phyloP scores from a whole-genome alignment of 2,888 invertebrate species.

The Nipponacmea schrenckii region DNA sequence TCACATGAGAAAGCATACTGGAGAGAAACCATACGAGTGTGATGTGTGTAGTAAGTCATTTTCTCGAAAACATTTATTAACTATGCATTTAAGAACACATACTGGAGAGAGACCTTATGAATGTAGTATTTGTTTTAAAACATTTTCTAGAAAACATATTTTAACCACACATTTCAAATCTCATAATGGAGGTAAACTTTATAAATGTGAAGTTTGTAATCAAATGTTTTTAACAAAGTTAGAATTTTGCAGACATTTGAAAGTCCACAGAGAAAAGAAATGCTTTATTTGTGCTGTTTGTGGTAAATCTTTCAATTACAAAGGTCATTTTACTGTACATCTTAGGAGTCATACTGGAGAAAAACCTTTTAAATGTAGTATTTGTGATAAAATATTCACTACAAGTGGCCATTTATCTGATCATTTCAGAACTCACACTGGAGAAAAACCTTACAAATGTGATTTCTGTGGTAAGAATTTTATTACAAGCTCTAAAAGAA shows the following conservation, averaged over 20 bases:
- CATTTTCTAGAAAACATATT: background rate
- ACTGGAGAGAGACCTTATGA: background rate
- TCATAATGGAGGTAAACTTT: slow-evolving; percentile 2
- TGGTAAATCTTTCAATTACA: slow-evolving; percentile 8
- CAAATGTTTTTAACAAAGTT: background rate
- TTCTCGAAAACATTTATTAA: background rate
- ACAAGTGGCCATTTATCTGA: background rate
- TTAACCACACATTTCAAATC: background rate
- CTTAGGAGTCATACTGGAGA: slow-evolving; percentile 17
- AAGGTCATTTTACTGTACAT: slow-evolving; percentile 10
- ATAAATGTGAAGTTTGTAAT: slow-evolving; percentile 10
- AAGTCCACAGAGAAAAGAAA: background rate
- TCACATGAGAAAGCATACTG: no score
- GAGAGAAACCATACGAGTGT: background rate
- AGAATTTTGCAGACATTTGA: background rate
- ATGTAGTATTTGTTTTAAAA: background rate
- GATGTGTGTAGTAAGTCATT: background rate
- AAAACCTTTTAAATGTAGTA: slow-evolving; percentile 14
- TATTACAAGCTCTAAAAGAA: background rate
- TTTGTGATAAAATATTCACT: slow-evolving; percentile 12
- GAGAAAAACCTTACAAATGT: slow-evolving; percentile 16
- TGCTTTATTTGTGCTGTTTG: slow-evolving; percentile 17
- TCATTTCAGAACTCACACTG: slow-evolving; percentile 12
- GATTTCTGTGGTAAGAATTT: slow-evolving; percentile 6
- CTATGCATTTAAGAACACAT: background rate